These are phyloP conservation scores for Styela plicata DNA, from an alignment of 23 tunicate species.

Conservation along the genomic window DNA sequence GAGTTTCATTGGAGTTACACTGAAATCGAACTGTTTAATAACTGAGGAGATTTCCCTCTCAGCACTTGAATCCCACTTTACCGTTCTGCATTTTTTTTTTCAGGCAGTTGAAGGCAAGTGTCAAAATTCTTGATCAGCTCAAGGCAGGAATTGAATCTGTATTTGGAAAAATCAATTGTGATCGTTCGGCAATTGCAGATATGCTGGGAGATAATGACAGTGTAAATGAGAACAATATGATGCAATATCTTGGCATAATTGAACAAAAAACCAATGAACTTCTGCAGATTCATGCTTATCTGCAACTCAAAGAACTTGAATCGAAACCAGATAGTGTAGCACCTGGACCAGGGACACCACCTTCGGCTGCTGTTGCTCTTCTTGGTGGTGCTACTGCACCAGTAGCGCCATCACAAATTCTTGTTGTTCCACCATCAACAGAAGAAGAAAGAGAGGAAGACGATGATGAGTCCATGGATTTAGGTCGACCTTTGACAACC, in stretches of 20 bases:
- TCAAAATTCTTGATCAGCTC: slow-evolving; percentile 74
- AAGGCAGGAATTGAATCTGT: slow-evolving; percentile 91
- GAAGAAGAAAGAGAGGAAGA: slow-evolving; percentile 78
- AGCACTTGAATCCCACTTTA: no score
- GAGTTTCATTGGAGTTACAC: no score
- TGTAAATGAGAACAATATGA: slow-evolving; percentile 93
- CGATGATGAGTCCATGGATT: slow-evolving; percentile 72
- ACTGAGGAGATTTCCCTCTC: no score
- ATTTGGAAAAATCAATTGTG: slow-evolving; percentile 86
- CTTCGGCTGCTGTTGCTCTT: slow-evolving; percentile 57
- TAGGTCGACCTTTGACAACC: slow-evolving; percentile 81
- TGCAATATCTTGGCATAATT: slow-evolving; percentile 89
- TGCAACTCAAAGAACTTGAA: slow-evolving; percentile 76
- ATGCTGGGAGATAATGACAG: slow-evolving; percentile 68
- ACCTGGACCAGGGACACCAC: slow-evolving; percentile 49
- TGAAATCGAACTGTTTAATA: no score
- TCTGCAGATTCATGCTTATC: slow-evolving; percentile 83
- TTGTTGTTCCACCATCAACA: slow-evolving; percentile 71
- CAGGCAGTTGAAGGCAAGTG: slow-evolving; percentile 85
- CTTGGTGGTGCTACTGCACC: slow-evolving; percentile 83
- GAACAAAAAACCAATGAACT: slow-evolving; percentile 95
- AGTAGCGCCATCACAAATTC: slow-evolving; percentile 66
- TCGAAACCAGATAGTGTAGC: slow-evolving; percentile 57
- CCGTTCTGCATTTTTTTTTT: no score
- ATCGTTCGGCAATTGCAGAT: slow-evolving; percentile 63